Conservation (phyloP, 2,888 invertebrate genomes). For the Idaea aversata region DNA sequence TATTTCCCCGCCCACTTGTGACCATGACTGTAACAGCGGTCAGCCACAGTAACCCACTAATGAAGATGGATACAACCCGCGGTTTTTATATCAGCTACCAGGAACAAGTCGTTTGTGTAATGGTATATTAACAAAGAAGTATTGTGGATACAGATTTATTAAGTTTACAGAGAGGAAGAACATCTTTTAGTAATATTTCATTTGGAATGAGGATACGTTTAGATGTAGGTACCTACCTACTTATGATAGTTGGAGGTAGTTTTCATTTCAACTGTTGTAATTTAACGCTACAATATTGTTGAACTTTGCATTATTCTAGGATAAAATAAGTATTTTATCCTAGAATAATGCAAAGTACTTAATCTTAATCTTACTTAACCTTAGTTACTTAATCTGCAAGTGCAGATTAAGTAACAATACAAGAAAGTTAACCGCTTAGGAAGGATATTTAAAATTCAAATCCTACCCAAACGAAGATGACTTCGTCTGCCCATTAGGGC, state of each 20-base stretch:
- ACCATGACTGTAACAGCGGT: constrained; percentile 44
- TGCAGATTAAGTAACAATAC: too few relatives aligned
- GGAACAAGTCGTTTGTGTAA: constrained; percentile 31
- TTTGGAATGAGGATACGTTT: background rate
- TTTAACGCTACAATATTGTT: too few relatives aligned
- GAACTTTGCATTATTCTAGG: too few relatives aligned
- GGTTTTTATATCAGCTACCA: constrained; percentile 47
- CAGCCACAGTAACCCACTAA: constrained; percentile 34
- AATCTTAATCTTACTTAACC: too few relatives aligned
- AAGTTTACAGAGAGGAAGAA: background rate
- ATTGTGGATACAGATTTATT: constrained; percentile 20
- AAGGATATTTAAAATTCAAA: too few relatives aligned
- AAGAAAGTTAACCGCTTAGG: too few relatives aligned
- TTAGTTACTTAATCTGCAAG: too few relatives aligned
- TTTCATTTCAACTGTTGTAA: background rate
- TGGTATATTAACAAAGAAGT: constrained; percentile 39
- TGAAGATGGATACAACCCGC: constrained; percentile 54
- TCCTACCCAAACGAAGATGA: too few relatives aligned
- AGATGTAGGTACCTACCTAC: background rate
- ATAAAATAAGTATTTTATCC: too few relatives aligned
- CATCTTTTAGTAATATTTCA: background rate
- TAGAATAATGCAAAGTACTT: too few relatives aligned
- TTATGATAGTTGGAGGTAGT: background rate
- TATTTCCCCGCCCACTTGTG: constrained; percentile 31
- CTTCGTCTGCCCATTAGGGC: too few relatives aligned